Evolutionary conservation across 2,113 vertebrate genomes (phyloP).

Genomic region (Vanacampus margaritifer): DNA sequence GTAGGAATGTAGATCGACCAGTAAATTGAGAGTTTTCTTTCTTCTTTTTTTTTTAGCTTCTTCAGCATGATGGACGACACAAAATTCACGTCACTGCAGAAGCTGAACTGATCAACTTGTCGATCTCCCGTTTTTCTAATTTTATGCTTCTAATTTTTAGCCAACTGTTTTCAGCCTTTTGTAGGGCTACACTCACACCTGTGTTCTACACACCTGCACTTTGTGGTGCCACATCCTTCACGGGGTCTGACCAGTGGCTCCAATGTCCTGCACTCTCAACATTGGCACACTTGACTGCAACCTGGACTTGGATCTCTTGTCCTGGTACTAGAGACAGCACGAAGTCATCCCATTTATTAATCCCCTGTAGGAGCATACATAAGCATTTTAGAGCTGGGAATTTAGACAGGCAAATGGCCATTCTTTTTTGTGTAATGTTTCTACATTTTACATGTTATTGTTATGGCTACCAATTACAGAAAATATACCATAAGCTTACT

Average conservation of each 20-base stretch:
- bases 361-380: slow-evolving; percentile 5
- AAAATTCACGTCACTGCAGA: too few relatives aligned
- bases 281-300: slow-evolving; percentile 69
- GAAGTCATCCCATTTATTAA: neutral
- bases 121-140: too few relatives aligned
- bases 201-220: slow-evolving; percentile 70
- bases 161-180: neutral
- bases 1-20: too few relatives aligned
- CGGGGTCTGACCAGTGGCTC: slow-evolving; percentile 83
- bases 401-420: neutral
- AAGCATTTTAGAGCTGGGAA: neutral
- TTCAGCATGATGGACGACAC: too few relatives aligned
- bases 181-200: neutral
- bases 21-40: too few relatives aligned
- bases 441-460: neutral
- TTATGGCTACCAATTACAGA: neutral
- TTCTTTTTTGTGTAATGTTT: neutral
- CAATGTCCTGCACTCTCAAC: slow-evolving; percentile 70
- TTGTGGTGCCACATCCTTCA: slow-evolving; percentile 66
- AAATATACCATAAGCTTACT: neutral
- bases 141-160: neutral
- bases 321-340: slow-evolving; percentile 72
- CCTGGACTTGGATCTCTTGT: slow-evolving; percentile 75
- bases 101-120: too few relatives aligned
- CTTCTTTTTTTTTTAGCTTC: too few relatives aligned